phyloP scores from a whole-genome alignment of 2,113 vertebrate species.

The Melanerpes formicivorus region DNA sequence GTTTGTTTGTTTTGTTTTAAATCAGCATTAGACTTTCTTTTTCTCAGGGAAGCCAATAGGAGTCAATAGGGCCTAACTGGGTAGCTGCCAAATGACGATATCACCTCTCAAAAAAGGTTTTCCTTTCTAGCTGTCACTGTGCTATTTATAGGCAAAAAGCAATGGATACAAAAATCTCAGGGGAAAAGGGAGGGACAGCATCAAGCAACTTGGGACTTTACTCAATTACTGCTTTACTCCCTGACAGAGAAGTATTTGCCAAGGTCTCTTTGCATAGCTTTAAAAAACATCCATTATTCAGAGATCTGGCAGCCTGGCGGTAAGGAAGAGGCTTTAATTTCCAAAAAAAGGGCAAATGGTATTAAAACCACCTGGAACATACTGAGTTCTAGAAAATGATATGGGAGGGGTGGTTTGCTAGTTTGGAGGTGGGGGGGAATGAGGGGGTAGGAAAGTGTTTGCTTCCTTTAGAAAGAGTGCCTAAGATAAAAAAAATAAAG shows the following conservation, averaged over 20 bases:
- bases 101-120: background rate
- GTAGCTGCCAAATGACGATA: background rate
- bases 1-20: background rate
- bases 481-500: background rate
- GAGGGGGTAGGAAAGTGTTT: background rate
- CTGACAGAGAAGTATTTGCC: background rate
- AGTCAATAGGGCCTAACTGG: background rate
- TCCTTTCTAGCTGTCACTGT: conserved; percentile 9
- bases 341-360: background rate
- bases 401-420: background rate
- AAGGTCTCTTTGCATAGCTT: background rate
- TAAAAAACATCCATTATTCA: background rate
- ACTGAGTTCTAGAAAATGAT: background rate
- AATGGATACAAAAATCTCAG: background rate
- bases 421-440: too few species aligned
- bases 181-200: background rate
- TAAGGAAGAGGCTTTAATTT: background rate
- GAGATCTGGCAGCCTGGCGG: background rate
- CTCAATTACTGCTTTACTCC: background rate
- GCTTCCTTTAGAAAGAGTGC: background rate
- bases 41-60: background rate
- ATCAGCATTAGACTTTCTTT: background rate
- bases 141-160: conserved; percentile 46
- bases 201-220: background rate
- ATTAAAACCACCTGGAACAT: background rate